A percentile compares a stretch with the other conserved stretches of the same genome.
These are phyloP conservation scores for Heliconius cydno DNA, from an alignment of 2,888 invertebrate genomes.

Conservation along the genomic window DNA sequence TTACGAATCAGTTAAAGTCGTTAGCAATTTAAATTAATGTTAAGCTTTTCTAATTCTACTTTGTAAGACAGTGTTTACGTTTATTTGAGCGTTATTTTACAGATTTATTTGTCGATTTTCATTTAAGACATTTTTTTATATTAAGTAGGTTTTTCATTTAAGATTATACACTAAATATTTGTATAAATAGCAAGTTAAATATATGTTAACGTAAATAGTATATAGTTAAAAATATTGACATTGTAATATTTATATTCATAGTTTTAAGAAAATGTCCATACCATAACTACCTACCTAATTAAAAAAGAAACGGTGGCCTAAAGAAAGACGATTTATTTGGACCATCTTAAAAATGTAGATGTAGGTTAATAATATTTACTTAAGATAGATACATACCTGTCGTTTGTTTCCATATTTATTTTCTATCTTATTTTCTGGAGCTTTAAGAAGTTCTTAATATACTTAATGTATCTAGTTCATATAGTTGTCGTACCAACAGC, in stretches of 20 bases:
- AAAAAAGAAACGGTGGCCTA: background rate
- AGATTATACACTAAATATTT: too few species aligned
- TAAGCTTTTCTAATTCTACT: slow-evolving; percentile 25
- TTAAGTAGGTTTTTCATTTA: too few species aligned
- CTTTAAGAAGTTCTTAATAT: background rate
- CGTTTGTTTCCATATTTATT: slow-evolving; percentile 24
- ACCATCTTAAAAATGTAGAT: background rate
- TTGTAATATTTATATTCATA: background rate
- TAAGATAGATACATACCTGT: slow-evolving; percentile 20
- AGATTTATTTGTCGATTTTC: background rate
- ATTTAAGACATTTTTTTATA: background rate
- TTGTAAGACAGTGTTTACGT: slow-evolving; percentile 16
- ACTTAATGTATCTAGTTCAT: background rate
- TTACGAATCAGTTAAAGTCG: slow-evolving; percentile 14
- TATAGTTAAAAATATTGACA: background rate
- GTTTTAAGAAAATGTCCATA: background rate
- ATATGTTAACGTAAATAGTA: too few species aligned
- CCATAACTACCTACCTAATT: background rate
- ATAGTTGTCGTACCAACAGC: background rate
- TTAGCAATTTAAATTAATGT: slow-evolving; percentile 30
- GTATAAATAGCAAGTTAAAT: too few species aligned
- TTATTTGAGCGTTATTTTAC: background rate
- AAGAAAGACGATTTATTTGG: background rate
- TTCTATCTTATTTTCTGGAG: background rate
- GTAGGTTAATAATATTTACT: background rate